phyloP scores from a whole-genome alignment of 92 coral and sea anemone species.

The Palythoa grandis region DNA sequence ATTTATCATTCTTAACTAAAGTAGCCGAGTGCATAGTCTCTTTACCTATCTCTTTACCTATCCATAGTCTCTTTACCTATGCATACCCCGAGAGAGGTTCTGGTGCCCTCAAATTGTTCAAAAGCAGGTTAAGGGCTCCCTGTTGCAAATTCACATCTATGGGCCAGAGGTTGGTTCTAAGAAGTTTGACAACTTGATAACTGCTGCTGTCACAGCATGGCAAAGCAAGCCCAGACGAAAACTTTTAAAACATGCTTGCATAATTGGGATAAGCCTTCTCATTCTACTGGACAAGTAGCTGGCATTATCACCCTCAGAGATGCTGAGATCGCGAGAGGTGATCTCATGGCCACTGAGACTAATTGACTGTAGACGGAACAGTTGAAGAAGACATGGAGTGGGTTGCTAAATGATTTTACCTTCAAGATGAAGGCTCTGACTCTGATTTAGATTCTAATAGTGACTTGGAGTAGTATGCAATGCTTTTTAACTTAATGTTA shows the following conservation, averaged over 20 bases:
- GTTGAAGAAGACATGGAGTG: conserved; percentile 19
- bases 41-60: too few relatives aligned
- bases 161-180: conserved; percentile 39
- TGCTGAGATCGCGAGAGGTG: conserved; percentile 32
- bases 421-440: not conserved
- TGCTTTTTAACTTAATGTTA: not conserved
- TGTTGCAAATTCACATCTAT: too few relatives aligned
- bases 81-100: not conserved
- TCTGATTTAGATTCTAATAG: too few relatives aligned
- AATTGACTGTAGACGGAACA: conserved; percentile 1
- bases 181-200: conserved; percentile 37
- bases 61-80: not conserved
- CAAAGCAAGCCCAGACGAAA: conserved; percentile 37
- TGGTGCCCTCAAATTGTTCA: not conserved
- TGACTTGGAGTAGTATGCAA: not conserved
- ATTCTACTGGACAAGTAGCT: conserved; percentile 34
- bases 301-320: conserved; percentile 12
- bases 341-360: not conserved
- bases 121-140: conserved; percentile 20
- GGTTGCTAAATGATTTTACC: conserved; percentile 35
- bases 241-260: not conserved
- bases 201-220: conserved; percentile 26
- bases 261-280: conserved; percentile 9
- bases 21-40: too few relatives aligned
- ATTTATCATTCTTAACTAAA: not conserved